Conservation (phyloP, 1,140 invertebrate species). For the Euwallacea similis region DNA sequence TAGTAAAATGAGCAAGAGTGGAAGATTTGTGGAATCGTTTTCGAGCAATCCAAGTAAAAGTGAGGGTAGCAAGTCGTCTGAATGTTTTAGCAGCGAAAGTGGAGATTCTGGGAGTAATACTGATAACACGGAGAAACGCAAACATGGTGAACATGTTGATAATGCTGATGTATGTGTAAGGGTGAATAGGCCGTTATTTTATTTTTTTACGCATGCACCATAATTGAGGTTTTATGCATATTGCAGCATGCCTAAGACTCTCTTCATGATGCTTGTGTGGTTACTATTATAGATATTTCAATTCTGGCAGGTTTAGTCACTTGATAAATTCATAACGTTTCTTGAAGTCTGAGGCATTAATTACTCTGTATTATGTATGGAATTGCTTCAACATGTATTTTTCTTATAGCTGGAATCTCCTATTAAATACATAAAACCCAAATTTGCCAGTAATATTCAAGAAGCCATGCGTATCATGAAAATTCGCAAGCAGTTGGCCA, state of each 20-base stretch:
- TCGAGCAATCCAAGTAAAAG: slow-evolving; percentile 28
- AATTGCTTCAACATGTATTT: not conserved
- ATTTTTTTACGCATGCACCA: not conserved
- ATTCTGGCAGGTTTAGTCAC: not conserved
- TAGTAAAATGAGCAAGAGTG: slow-evolving; percentile 36
- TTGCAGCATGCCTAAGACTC: not conserved
- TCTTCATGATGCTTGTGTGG: too few relatives aligned
- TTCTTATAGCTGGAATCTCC: not conserved
- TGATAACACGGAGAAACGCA: slow-evolving; percentile 38
- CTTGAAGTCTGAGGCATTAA: not conserved
- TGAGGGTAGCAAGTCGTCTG: slow-evolving; percentile 38
- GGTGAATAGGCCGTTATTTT: not conserved
- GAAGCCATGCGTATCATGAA: slow-evolving; percentile 65
- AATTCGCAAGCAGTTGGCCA: slow-evolving; percentile 63
- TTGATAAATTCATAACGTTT: too few relatives aligned
- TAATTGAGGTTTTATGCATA: slow-evolving; percentile 1
- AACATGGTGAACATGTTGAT: not conserved
- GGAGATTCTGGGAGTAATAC: slow-evolving; percentile 49
- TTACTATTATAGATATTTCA: too few relatives aligned
- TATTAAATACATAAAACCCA: slow-evolving; percentile 58
- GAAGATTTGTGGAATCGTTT: slow-evolving; percentile 35
- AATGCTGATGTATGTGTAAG: slow-evolving; percentile 3
- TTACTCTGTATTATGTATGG: not conserved
- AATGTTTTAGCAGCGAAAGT: slow-evolving; percentile 34
- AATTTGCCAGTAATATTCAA: slow-evolving; percentile 62